Conservation (phyloP, 2,888 invertebrate species). For the Thera obeliscata region DNA sequence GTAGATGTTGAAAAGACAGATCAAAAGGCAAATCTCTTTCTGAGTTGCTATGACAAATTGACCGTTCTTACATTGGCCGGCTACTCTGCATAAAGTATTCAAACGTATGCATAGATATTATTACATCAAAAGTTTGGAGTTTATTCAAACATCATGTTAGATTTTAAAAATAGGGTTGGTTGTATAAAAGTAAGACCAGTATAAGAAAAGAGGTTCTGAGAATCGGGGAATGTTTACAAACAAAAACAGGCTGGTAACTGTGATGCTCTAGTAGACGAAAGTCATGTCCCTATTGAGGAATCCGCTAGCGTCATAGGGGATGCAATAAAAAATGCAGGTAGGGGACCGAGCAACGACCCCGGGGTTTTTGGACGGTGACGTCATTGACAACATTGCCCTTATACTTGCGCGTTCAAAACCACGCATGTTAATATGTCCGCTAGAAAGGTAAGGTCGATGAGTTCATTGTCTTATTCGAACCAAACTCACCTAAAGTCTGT, state of each 20-base stretch:
- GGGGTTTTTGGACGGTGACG: conserved; percentile 70
- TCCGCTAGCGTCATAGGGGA: conserved; percentile 73
- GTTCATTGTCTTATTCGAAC: conserved; percentile 40
- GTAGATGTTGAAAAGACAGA: background rate
- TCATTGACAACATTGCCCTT: conserved; percentile 59
- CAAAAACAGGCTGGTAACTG: conserved; percentile 32
- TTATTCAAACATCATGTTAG: background rate
- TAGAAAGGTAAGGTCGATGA: conserved; percentile 41
- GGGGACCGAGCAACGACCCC: conserved; percentile 80
- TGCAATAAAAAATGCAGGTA: conserved; percentile 83
- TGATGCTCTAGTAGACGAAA: conserved; percentile 37
- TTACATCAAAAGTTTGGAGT: background rate
- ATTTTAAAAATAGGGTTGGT: conserved; percentile 1
- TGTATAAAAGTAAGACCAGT: conserved; percentile 13
- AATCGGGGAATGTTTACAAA: conserved; percentile 34
- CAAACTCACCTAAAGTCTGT: conserved; percentile 32
- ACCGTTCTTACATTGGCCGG: background rate
- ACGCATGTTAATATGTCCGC: conserved; percentile 50
- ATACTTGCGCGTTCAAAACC: conserved; percentile 54
- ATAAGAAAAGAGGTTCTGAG: conserved; percentile 13
- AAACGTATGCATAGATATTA: background rate
- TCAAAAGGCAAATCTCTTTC: background rate
- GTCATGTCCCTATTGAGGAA: conserved; percentile 57
- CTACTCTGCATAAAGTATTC: background rate
- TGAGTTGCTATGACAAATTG: background rate